Conservation (phyloP, 2,113 vertebrate species). For the Vombatus ursinus region DNA sequence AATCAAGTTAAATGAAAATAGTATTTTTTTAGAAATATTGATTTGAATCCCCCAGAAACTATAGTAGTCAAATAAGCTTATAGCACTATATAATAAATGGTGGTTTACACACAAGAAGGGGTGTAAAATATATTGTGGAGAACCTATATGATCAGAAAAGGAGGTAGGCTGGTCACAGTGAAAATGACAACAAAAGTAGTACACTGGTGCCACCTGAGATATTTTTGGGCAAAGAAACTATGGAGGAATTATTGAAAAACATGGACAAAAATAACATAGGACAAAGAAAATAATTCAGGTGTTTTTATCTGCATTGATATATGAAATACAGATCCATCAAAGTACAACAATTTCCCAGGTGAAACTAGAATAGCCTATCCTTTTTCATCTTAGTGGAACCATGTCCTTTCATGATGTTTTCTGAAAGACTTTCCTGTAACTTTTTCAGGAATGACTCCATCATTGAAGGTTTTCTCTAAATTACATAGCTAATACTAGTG, state of each 20-base stretch:
- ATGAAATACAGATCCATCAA: neutral
- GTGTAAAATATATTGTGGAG: neutral
- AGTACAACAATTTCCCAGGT: neutral
- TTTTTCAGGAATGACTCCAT: neutral
- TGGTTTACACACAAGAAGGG: neutral
- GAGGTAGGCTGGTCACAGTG: neutral
- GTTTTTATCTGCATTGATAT: neutral
- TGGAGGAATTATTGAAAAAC: neutral
- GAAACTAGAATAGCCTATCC: neutral
- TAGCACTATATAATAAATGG: neutral
- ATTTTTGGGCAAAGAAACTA: neutral
- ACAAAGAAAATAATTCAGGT: too few species aligned
- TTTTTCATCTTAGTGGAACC: neutral
- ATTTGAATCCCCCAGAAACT: neutral
- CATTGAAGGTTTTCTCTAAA: neutral
- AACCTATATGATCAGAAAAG: too few species aligned
- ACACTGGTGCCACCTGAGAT: neutral
- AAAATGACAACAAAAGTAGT: neutral
- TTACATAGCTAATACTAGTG: neutral
- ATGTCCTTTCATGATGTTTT: neutral
- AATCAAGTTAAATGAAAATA: neutral
- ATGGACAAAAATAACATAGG: too few species aligned
- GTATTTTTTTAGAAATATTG: neutral
- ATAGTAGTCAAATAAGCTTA: neutral
- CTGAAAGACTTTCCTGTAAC: neutral